These are phyloP conservation scores for Staurois parvus DNA, from an alignment of 2,797 vertebrate genomes.

Conservation along the genomic window DNA sequence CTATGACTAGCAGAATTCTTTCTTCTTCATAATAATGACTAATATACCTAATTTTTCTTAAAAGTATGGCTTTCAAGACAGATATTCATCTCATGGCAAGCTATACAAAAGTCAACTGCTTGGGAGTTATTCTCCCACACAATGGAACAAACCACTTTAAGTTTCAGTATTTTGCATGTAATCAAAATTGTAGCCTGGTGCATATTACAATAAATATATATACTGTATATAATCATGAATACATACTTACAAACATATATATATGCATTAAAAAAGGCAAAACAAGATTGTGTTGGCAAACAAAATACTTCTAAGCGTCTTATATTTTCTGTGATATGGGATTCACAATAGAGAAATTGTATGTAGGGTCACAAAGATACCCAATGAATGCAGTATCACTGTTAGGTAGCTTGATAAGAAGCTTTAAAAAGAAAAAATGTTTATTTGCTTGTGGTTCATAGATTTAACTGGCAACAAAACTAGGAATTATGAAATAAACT, in stretches of 20 bases:
- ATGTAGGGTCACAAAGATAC: slow-evolving; percentile 23
- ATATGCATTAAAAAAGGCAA: too few species aligned
- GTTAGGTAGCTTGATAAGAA: slow-evolving; percentile 38
- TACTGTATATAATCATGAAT: too few species aligned
- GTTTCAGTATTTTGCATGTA: slow-evolving; percentile 22
- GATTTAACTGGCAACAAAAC: slow-evolving; percentile 31
- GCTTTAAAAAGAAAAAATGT: slow-evolving; percentile 33
- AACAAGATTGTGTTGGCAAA: too few species aligned
- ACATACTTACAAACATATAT: too few species aligned
- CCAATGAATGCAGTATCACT: slow-evolving; percentile 30
- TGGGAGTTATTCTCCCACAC: slow-evolving; percentile 23
- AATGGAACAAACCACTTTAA: slow-evolving; percentile 20
- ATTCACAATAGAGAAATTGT: slow-evolving; percentile 37
- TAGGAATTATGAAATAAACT: slow-evolving; percentile 7
- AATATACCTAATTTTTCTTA: slow-evolving; percentile 38
- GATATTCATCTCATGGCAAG: slow-evolving; percentile 38
- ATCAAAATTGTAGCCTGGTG: slow-evolving; percentile 33
- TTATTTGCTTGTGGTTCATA: slow-evolving; percentile 17
- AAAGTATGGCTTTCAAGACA: slow-evolving; percentile 1
- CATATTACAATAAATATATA: neutral
- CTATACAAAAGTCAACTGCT: slow-evolving; percentile 26
- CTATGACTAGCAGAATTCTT: slow-evolving; percentile 33
- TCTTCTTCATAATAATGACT: slow-evolving; percentile 31
- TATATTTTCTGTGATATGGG: slow-evolving; percentile 30
- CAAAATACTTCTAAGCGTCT: slow-evolving; percentile 2